phyloP scores from a whole-genome alignment of 2,888 invertebrate species.

The Tetragnatha montana region DNA sequence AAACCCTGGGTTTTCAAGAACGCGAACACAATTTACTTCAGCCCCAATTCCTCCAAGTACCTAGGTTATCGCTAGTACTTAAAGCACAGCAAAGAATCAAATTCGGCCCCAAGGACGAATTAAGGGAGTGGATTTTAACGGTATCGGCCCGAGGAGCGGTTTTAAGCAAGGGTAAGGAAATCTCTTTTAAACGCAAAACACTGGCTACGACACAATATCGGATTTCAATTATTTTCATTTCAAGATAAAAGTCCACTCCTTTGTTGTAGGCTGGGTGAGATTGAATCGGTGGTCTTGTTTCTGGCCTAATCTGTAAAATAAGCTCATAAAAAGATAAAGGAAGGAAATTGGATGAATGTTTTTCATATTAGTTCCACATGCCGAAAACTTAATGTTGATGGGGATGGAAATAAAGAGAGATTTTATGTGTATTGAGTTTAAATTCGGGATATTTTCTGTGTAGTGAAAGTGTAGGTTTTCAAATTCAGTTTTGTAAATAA shows the following conservation, averaged over 20 bases:
- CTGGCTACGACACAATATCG: slow-evolving; percentile 29
- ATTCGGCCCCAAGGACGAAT: slow-evolving; percentile 58
- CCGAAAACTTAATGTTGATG: slow-evolving; percentile 1
- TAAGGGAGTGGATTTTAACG: slow-evolving; percentile 37
- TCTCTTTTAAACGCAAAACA: slow-evolving; percentile 32
- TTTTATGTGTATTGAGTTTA: no score
- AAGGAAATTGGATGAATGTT: not conserved
- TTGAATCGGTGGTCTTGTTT: not conserved
- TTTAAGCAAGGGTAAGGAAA: not conserved
- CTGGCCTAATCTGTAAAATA: not conserved
- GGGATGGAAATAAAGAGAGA: not conserved
- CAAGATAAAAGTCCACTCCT: slow-evolving; percentile 30
- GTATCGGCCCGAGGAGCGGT: slow-evolving; percentile 11
- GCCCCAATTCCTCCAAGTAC: slow-evolving; percentile 56
- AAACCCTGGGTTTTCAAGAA: slow-evolving; percentile 29
- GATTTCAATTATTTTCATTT: slow-evolving; percentile 53
- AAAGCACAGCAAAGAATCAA: slow-evolving; percentile 49
- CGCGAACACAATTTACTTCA: slow-evolving; percentile 32
- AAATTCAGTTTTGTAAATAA: no score
- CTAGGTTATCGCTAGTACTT: slow-evolving; percentile 52
- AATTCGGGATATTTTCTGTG: no score
- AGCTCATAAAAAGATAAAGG: not conserved
- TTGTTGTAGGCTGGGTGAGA: slow-evolving; percentile 5
- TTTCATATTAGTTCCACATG: not conserved
- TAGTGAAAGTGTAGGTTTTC: no score